Evolutionary conservation across 1,140 invertebrate species (phyloP).

Genomic region (Leptestheria dahalacensis): DNA sequence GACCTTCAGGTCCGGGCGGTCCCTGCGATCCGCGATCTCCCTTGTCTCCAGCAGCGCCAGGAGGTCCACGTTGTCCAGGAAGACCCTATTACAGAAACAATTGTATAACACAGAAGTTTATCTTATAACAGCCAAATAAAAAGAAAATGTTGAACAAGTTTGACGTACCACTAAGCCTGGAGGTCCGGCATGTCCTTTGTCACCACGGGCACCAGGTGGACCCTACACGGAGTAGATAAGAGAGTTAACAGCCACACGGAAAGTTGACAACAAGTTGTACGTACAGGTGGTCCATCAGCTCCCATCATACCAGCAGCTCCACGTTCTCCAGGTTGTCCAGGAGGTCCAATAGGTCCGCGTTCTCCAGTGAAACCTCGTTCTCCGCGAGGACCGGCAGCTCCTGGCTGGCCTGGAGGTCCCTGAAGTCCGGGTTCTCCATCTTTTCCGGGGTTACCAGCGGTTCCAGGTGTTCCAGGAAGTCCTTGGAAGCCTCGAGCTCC

Average conservation of each 20-base stretch:
- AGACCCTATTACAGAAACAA: not conserved
- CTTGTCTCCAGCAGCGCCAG: not conserved
- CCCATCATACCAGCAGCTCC: conserved; percentile 51
- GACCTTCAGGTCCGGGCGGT: conserved; percentile 49
- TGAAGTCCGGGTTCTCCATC: conserved; percentile 54
- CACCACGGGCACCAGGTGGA: conserved; percentile 45
- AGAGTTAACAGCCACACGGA: too few relatives aligned
- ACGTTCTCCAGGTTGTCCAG: conserved; percentile 38
- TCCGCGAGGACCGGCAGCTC: conserved; percentile 28
- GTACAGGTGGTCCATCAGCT: conserved; percentile 48
- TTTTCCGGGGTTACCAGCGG: conserved; percentile 57
- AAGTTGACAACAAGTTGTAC: conserved; percentile 21
- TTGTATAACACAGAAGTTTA: not conserved
- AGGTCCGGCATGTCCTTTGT: conserved; percentile 54
- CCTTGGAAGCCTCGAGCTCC: conserved; percentile 69
- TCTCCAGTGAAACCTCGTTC: conserved; percentile 40
- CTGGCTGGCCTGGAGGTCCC: conserved; percentile 38
- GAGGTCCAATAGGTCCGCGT: conserved; percentile 26
- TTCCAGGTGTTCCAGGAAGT: conserved; percentile 50
- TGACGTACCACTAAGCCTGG: conserved; percentile 44
- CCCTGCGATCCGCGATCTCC: conserved; percentile 31
- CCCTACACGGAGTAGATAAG: conserved; percentile 35
- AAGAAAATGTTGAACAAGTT: not conserved
- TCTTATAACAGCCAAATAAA: not conserved
- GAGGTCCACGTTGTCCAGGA: not conserved